Base-by-base conservation (phyloP, 2,113 vertebrate species). In the Tympanuchus pallidicinctus region DNA sequence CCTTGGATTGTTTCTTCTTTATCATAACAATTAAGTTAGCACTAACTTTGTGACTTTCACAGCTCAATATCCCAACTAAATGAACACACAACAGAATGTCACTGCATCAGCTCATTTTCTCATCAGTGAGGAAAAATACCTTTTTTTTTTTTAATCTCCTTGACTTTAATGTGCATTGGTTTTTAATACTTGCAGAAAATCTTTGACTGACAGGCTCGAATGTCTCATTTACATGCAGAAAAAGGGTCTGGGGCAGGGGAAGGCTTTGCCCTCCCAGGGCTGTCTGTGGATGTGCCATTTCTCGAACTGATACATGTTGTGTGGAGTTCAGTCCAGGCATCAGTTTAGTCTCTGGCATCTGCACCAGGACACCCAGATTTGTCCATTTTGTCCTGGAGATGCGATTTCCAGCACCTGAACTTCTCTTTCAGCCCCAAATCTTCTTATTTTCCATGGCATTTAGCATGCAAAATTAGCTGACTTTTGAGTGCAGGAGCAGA, bases 171-270 rank as follows among this genome's bases (percentile, higher is more conserved):
- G 28, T 73, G n/a, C 28, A 42, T 47, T 43, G 60, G 18, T 11
- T 89, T 66, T 70, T 30, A 60, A 66, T 60, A 74, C 25, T 22
- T n/a, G 32, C 71, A 32, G 45, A 75, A 82, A 54, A 82, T 11
- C 50, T 65, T 61, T 75, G 67, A 89, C 70, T 59, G 52, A 65
- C 61, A 78, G 59, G 19, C 25, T 54, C 17, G 59, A 61, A 2
- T 17, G 28, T 56, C 50, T 60, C 13, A 43, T 88, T 82, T 65
- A 16, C 18, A 60, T 60, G 34, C 43, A 85, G 30, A 45, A 81
- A 60, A 57, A 6, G 27, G 6, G 22, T 10, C 18, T 82, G 54
- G 21, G 17, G 0, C 1, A 13, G 9, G 30, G 24, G 11, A 61
- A 56, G 63, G 4, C 20, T 56, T 8, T 21, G 17, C 38, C 64